These are phyloP conservation scores for Nomada ruficornis DNA, from an alignment of 2,888 invertebrate species.

Conservation along the genomic window DNA sequence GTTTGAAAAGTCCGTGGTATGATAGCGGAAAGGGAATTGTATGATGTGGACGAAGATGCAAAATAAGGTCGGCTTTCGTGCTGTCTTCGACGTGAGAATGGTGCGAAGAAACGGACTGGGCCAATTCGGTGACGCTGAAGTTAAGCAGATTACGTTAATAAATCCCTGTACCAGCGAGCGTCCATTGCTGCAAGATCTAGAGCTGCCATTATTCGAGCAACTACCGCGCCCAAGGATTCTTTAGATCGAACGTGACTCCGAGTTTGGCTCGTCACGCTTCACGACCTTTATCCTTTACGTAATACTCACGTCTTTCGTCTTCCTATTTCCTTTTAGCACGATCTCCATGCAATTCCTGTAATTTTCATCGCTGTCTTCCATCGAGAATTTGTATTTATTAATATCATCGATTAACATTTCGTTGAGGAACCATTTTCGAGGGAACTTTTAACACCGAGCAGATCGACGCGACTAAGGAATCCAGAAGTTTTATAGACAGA, in stretches of 20 bases:
- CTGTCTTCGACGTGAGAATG: conserved; percentile 58
- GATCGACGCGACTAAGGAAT: too few relatives aligned
- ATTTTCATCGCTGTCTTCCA: background rate
- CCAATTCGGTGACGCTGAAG: conserved; percentile 67
- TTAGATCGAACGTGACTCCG: conserved; percentile 71
- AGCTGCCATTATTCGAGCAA: conserved; percentile 51
- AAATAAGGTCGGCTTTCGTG: conserved; percentile 58
- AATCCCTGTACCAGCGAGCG: conserved; percentile 74
- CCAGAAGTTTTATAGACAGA: too few relatives aligned
- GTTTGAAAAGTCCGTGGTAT: conserved; percentile 32
- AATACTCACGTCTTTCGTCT: conserved; percentile 8
- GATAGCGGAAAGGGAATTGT: conserved; percentile 31
- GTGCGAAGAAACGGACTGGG: conserved; percentile 55
- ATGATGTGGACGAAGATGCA: conserved; percentile 35
- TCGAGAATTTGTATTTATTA: too few relatives aligned
- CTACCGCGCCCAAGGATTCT: conserved; percentile 70
- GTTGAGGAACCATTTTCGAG: too few relatives aligned
- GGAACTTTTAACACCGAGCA: too few relatives aligned
- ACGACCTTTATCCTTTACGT: conserved; percentile 10
- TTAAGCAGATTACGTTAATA: conserved; percentile 81
- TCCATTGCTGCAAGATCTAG: conserved; percentile 74
- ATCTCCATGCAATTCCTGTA: background rate
- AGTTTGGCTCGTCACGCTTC: conserved; percentile 60
- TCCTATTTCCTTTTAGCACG: background rate
- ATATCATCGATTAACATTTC: too few relatives aligned